Evolutionary conservation across 2,888 invertebrate genomes (phyloP).

Genomic region (Morpho helenor): DNA sequence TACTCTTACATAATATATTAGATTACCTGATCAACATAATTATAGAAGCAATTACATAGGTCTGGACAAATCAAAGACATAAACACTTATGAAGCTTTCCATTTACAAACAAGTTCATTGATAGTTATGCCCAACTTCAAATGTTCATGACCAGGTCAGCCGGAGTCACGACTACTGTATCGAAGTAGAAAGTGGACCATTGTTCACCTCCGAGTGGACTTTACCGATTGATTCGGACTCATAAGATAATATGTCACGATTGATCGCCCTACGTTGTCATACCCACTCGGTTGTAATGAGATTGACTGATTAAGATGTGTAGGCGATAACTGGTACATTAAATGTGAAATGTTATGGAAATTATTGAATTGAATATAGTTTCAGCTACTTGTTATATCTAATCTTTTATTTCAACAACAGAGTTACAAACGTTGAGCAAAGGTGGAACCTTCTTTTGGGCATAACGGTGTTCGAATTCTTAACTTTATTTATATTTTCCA

Average conservation of each 20-base stretch:
- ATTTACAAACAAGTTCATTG: constrained; percentile 1
- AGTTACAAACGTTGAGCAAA: too few species aligned
- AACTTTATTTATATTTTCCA: too few species aligned
- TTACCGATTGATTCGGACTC: constrained; percentile 53
- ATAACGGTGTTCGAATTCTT: too few species aligned
- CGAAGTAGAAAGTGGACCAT: constrained; percentile 65
- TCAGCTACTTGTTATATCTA: too few species aligned
- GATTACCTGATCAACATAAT: too few species aligned
- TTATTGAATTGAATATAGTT: neutral
- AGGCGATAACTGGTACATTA: constrained; percentile 31
- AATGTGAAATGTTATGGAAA: constrained; percentile 10
- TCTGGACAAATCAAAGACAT: neutral
- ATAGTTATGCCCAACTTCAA: constrained; percentile 24
- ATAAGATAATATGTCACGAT: constrained; percentile 51
- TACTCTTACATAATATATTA: too few species aligned
- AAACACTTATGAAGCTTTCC: neutral
- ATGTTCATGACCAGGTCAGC: constrained; percentile 40
- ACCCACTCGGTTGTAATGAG: constrained; percentile 35
- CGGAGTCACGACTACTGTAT: constrained; percentile 46
- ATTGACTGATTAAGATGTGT: constrained; percentile 31
- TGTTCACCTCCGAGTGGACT: constrained; percentile 57
- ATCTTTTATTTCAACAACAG: neutral
- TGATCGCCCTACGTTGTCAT: constrained; percentile 51
- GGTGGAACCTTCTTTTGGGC: too few species aligned
- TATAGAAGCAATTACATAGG: too few species aligned